Conservation (phyloP, 2,113 vertebrate genomes). For the Prochilodus magdalenae region DNA sequence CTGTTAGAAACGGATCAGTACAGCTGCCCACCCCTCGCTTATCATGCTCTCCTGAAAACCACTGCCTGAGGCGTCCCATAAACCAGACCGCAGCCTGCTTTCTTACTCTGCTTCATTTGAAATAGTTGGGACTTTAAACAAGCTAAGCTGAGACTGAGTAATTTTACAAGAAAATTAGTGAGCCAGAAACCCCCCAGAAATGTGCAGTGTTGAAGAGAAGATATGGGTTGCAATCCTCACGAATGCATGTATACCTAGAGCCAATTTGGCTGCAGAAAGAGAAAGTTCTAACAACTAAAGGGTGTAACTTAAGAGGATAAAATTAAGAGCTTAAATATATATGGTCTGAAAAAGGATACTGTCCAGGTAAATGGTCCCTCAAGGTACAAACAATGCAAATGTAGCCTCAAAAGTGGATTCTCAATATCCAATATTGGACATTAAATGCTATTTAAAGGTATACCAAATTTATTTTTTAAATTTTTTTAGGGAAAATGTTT, state of each 20-base stretch:
- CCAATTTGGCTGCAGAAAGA: conserved; percentile 40
- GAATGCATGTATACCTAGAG: conserved; percentile 27
- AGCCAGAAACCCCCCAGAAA: conserved; percentile 46
- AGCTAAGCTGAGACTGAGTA: conserved; percentile 50
- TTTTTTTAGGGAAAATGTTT: too few species aligned
- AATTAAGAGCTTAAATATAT: too few species aligned
- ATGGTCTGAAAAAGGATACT: too few species aligned
- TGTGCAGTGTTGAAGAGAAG: conserved; percentile 37
- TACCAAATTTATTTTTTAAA: too few species aligned
- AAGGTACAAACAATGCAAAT: too few species aligned
- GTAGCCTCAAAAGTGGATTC: too few species aligned
- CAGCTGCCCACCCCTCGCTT: conserved; percentile 39
- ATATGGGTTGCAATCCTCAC: conserved; percentile 26
- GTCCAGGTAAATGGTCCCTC: too few species aligned
- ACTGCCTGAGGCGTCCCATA: conserved; percentile 47
- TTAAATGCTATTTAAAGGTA: too few species aligned
- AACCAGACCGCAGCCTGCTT: conserved; percentile 43
- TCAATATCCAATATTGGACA: too few species aligned
- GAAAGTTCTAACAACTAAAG: conserved; percentile 26
- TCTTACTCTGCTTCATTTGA: conserved; percentile 30
- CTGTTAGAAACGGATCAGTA: conserved; percentile 59
- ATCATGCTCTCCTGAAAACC: conserved; percentile 54
- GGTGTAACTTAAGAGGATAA: conserved; percentile 4
- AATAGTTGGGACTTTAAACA: conserved; percentile 54
- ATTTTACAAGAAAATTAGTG: conserved; percentile 48